Evolutionary conservation across 1,140 invertebrate genomes (phyloP).

Genomic region (Euwallacea similis): DNA sequence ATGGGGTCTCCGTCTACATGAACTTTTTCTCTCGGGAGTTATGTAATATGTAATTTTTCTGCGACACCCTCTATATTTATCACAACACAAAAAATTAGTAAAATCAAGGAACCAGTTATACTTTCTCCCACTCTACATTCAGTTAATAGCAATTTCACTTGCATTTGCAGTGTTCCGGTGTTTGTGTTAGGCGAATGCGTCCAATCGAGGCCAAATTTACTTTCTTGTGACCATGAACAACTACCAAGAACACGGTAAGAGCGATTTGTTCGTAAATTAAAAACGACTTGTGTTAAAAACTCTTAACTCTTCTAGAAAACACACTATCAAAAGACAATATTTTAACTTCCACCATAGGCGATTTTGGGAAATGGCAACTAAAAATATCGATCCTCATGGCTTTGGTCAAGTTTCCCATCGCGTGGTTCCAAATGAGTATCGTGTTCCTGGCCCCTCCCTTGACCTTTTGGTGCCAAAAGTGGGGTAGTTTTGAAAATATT

Average conservation of each 20-base stretch:
- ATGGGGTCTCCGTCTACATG: too few relatives aligned
- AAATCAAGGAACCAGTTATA: neutral
- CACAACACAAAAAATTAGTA: too few relatives aligned
- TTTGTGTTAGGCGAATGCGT: neutral
- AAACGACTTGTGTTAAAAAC: too few relatives aligned
- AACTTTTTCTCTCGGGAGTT: too few relatives aligned
- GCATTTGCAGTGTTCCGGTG: neutral
- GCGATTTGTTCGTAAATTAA: too few relatives aligned
- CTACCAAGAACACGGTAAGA: too few relatives aligned
- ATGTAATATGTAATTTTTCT: too few relatives aligned
- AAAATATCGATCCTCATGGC: slow-evolving; percentile 66
- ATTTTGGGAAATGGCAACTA: slow-evolving; percentile 72
- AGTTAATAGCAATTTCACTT: neutral
- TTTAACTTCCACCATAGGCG: slow-evolving; percentile 56
- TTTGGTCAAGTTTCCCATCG: slow-evolving; percentile 66
- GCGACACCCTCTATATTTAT: too few relatives aligned
- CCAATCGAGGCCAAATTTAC: neutral
- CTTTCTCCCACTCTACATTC: neutral
- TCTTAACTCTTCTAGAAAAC: too few relatives aligned
- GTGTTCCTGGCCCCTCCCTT: slow-evolving; percentile 66
- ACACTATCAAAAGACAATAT: neutral
- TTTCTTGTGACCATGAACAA: too few relatives aligned
- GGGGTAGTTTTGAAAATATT: slow-evolving; percentile 37
- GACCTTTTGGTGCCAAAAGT: slow-evolving; percentile 62
- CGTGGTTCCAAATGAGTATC: slow-evolving; percentile 68